These are phyloP conservation scores for Zaprionus camerounensis DNA, from an alignment of 1,140 invertebrate species.

Conservation along the genomic window DNA sequence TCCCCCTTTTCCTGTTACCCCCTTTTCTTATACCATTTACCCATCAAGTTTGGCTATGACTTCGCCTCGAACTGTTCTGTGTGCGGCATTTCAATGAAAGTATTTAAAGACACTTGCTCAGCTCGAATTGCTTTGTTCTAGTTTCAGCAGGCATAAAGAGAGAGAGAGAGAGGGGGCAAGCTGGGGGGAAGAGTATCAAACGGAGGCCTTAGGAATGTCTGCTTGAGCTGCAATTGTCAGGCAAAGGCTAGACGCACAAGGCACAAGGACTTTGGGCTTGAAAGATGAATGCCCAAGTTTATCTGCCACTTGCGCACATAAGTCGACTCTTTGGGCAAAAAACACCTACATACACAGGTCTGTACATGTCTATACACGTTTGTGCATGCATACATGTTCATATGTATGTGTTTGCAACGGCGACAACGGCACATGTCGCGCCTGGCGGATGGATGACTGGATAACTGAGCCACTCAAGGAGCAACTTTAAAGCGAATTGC, in stretches of 20 bases:
- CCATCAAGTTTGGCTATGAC: constrained; percentile 21
- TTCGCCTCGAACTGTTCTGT: constrained; percentile 26
- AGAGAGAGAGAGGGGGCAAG: not conserved
- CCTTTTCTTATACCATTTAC: not conserved
- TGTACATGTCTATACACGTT: not conserved
- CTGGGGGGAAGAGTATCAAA: not conserved
- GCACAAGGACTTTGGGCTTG: constrained; percentile 25
- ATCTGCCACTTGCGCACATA: constrained; percentile 27
- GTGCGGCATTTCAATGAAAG: constrained; percentile 45
- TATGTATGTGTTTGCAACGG: not conserved
- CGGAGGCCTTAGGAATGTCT: constrained; percentile 1
- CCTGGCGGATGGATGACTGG: not conserved
- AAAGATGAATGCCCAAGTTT: constrained; percentile 35
- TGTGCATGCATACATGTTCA: not conserved
- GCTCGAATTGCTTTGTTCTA: constrained; percentile 39
- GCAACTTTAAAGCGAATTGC: not conserved
- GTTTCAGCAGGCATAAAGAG: constrained; percentile 11
- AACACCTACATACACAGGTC: not conserved
- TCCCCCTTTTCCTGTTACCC: not conserved
- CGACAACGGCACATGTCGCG: not conserved
- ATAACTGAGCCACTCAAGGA: not conserved
- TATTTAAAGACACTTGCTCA: constrained; percentile 47
- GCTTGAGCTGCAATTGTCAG: constrained; percentile 39
- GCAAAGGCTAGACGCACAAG: not conserved
- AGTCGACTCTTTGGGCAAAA: not conserved